These are phyloP conservation scores for Aphelinus atriplicis DNA, from an alignment of 1,140 invertebrate genomes.

Conservation along the genomic window DNA sequence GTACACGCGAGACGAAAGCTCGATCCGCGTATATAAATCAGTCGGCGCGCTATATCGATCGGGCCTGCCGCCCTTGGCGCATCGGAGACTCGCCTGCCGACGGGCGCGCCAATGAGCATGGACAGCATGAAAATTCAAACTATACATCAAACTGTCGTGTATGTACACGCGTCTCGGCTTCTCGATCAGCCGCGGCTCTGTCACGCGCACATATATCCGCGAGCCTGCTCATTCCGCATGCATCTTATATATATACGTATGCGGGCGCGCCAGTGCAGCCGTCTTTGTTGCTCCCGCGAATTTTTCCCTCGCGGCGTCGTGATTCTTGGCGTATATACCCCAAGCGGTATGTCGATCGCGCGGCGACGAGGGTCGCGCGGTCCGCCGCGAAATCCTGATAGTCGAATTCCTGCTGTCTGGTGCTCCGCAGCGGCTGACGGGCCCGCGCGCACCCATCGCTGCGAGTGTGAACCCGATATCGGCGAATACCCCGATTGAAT, in stretches of 20 bases:
- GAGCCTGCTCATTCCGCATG: not conserved
- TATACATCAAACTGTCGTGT: slow-evolving; percentile 52
- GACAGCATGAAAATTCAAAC: slow-evolving; percentile 50
- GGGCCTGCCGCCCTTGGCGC: not conserved
- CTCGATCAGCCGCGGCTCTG: too few species aligned
- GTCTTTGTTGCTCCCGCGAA: slow-evolving; percentile 20
- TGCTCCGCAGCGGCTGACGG: too few species aligned
- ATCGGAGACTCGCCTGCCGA: slow-evolving; percentile 49
- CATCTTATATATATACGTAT: slow-evolving; percentile 7
- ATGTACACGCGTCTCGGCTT: slow-evolving; percentile 49
- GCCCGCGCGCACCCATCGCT: too few species aligned
- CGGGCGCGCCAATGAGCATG: slow-evolving; percentile 48
- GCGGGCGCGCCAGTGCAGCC: not conserved
- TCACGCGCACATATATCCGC: too few species aligned
- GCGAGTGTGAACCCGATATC: too few species aligned
- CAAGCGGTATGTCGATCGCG: not conserved
- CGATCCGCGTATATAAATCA: slow-evolving; percentile 49
- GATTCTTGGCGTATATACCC: not conserved
- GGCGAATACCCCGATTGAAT: too few species aligned
- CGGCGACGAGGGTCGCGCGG: not conserved
- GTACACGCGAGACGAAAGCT: slow-evolving; percentile 27
- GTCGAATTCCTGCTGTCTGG: not conserved
- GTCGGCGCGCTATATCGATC: not conserved
- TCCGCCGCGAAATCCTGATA: not conserved
- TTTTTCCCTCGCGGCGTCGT: too few species aligned